Percentiles rank a stretch among this genome's conserved stretches.
phyloP scores from a whole-genome alignment of 2,113 vertebrate species.

The Scomber scombrus region DNA sequence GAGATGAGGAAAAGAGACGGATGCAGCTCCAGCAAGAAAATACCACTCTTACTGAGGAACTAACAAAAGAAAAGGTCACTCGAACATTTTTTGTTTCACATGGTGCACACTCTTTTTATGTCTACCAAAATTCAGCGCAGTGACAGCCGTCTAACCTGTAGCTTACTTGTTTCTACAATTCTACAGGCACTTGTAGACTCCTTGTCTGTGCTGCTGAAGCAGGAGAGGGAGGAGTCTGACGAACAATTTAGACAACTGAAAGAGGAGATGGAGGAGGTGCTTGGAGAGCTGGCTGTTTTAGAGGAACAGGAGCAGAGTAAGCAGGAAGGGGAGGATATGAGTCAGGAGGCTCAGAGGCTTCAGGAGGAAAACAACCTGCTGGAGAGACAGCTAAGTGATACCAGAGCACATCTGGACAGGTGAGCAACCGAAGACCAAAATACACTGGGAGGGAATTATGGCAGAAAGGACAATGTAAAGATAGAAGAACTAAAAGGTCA shows the following conservation, averaged over 20 bases:
- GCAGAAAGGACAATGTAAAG: not conserved
- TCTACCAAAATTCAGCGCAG: not conserved
- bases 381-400: constrained; percentile 79
- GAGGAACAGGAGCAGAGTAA: constrained; percentile 86
- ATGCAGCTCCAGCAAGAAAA: constrained; percentile 85
- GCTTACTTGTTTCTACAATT: not conserved
- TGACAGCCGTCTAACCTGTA: not conserved
- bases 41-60: constrained; percentile 71
- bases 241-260: constrained; percentile 83
- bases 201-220: constrained; percentile 82
- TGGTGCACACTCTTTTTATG: not conserved
- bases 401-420: constrained; percentile 85
- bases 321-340: constrained; percentile 78
- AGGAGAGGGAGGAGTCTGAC: constrained; percentile 84
- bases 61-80: constrained; percentile 89
- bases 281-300: constrained; percentile 89
- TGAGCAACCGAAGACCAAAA: constrained; percentile 62
- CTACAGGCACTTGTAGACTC: constrained; percentile 84
- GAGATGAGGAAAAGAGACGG: constrained; percentile 74
- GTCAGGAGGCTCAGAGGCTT: constrained; percentile 81
- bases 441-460: not conserved
- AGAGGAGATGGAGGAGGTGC: constrained; percentile 87
- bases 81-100: not conserved
- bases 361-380: constrained; percentile 82
- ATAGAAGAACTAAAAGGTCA: not conserved